Conservation (phyloP, 2,113 vertebrate genomes). For the Tichodroma muraria region DNA sequence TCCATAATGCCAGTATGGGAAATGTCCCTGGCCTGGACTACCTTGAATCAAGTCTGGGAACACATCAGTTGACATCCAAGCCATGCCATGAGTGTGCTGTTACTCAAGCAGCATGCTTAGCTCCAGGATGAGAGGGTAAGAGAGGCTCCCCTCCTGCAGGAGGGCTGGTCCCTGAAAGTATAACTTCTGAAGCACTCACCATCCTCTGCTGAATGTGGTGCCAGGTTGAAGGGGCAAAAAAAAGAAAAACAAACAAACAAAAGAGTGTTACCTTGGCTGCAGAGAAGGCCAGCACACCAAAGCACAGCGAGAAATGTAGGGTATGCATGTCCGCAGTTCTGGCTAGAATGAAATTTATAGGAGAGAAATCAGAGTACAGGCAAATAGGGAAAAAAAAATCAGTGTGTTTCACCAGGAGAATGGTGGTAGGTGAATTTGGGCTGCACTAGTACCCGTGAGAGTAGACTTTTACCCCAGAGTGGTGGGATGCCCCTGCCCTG, state of each 20-base stretch:
- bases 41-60: neutral
- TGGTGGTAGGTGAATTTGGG: neutral
- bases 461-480: neutral
- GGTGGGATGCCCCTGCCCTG: neutral
- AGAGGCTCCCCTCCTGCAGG: rapidly evolving
- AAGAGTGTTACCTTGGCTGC: conserved; percentile 85
- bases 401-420: neutral
- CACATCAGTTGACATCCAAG: neutral
- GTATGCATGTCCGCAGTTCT: conserved; percentile 90
- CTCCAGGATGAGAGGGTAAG: neutral
- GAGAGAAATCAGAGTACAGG: neutral
- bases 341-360: conserved; percentile 67
- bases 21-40: neutral
- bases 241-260: neutral
- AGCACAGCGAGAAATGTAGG: conserved; percentile 88
- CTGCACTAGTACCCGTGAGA: rapidly evolving
- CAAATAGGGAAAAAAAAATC: neutral
- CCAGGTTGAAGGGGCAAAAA: neutral
- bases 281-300: conserved; percentile 90
- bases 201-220: neutral
- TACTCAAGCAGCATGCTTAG: neutral
- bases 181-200: rapidly evolving
- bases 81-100: neutral
- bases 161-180: neutral
- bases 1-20: neutral